Evolutionary conservation across 2,888 invertebrate genomes (phyloP), one percentile per base, ranked within the genome.

Genomic region (Petrophora chlorosata): DNA sequence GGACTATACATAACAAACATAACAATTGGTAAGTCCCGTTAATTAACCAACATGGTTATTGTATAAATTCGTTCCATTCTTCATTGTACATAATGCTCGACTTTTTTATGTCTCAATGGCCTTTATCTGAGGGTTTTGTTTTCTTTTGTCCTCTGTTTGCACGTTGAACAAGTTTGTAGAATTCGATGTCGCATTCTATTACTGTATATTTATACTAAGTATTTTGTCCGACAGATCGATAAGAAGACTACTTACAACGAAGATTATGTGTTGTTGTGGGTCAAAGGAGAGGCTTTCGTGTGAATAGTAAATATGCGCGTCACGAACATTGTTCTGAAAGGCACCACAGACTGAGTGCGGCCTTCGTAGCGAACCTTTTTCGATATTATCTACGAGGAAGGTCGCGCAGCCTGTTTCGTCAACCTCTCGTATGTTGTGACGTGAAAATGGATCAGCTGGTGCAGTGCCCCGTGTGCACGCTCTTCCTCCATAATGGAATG

Each of bases 401-500:
- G 55, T 58, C 13, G 17, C 10, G 5, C 23, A 14, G 32, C n/a
- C 23, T 29, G 34, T 13, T 33, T 26, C n/a, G 5, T 16, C 25
- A 15, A 38, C 34, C 14, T 41, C 17, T 41, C 40, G 47, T 53
- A 47, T 36, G 28, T 41, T 40, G 53, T 53, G 61, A 63, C 63
- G 61, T 59, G 66, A 79, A 68, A 58, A 91, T 91, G 91, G 89
- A 90, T 63, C 84, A 83, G 58, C 79, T 80, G 43, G 78, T 92
- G 65, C 92, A 92, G 77, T 97, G 96, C 81, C 96, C 96, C 42
- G 96, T 96, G 60, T 97, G 96, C 85, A 96, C 96, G 25, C 89
- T 96, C 55, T 96, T 93, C 81, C 90, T 97, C 61, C 93, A 96
- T 63, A 95, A 95, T 85, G 96, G 96, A 46, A 96, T 96, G 89